A percentile compares a stretch with the other conserved stretches of the same genome.
Conservation (phyloP, 2,888 invertebrate genomes). For the Drosophila paracracens region DNA sequence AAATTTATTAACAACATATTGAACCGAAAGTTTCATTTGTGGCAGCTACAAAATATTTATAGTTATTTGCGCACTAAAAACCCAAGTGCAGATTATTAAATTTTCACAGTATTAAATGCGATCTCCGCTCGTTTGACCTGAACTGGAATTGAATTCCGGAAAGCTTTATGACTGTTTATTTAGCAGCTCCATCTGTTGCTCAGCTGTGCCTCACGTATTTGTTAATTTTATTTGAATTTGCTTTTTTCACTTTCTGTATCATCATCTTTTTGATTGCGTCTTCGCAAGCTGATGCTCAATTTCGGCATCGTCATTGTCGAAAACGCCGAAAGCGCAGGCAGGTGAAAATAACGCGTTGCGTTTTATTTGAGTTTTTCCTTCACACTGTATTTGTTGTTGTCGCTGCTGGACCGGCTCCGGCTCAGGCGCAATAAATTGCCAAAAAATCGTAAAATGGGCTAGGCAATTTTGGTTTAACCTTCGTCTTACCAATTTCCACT, state of each 20-base stretch:
- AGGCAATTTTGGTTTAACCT: constrained; percentile 70
- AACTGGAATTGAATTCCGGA: constrained; percentile 39
- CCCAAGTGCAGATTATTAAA: constrained; percentile 33
- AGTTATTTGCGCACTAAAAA: constrained; percentile 45
- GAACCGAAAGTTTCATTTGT: constrained; percentile 55
- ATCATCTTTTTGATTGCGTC: constrained; percentile 46
- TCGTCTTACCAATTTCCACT: constrained; percentile 4
- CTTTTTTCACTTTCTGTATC: constrained; percentile 29
- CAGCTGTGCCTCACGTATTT: constrained; percentile 36
- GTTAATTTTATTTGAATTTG: constrained; percentile 63
- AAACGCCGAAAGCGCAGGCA: constrained; percentile 45
- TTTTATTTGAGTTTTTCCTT: constrained; percentile 61
- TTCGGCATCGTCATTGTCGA: constrained; percentile 46
- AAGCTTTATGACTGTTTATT: constrained; percentile 36
- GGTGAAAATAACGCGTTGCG: constrained; percentile 64
- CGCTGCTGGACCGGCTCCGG: constrained; percentile 35
- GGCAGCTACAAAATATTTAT: constrained; percentile 62
- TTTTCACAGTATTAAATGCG: constrained; percentile 34
- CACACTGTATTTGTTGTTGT: constrained; percentile 9
- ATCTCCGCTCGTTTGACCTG: constrained; percentile 7
- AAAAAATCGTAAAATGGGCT: constrained; percentile 72
- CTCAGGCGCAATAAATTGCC: constrained; percentile 71
- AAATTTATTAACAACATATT: constrained; percentile 60
- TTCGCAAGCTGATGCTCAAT: constrained; percentile 42
- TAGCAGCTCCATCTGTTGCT: constrained; percentile 40